Evolutionary conservation across 2,888 invertebrate genomes (phyloP), one percentile per base, ranked within the genome.

Genomic region (Glyphotaelius pellucidus): DNA sequence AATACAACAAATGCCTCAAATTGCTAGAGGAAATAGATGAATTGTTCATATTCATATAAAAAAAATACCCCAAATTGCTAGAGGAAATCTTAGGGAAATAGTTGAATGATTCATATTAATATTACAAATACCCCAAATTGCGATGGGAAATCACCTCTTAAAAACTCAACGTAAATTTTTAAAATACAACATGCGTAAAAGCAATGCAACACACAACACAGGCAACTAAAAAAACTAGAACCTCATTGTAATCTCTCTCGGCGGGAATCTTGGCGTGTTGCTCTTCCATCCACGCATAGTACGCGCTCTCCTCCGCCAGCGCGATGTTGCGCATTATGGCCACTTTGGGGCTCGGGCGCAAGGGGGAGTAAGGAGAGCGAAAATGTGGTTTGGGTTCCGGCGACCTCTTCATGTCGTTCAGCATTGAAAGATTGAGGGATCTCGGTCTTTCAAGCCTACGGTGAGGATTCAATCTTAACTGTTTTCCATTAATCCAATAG

Each of bases 361-460:
- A 47, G 14, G 79, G 42, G 25, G 88, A n/a, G 42, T 88, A 89
- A 14, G 88, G 91, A 11, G 91, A 81, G 47, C 81, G 88, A 25
- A 89, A 81, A 7, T 89, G 47, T 52, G 32, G 47, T 52, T 47
- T 87, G 19, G 91, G 89, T 38, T 91, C 91, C 25, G 32, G 88
- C 0, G 91, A 30, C 31, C 91, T 31, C 38, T 91, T 88, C 88
- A 91, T 91, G 42, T 91, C 88, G 38, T 95, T 95, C 94, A 96
- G 95, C 94, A 96, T 96, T 12, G 95, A 95, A 92, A 96, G 94
- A 95, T 96, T 96, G 94, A 96, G 95, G 94, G 96, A 96, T 94
- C 95, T 95, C 95, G 96, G 96, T 94, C 96, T 95, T 95, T 96
- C 95, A 83, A 91, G 91, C 89, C 80, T 90, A 32, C 86, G 84